phyloP scores from a whole-genome alignment of 2,113 vertebrate species.

The Pyxicephalus adspersus region DNA sequence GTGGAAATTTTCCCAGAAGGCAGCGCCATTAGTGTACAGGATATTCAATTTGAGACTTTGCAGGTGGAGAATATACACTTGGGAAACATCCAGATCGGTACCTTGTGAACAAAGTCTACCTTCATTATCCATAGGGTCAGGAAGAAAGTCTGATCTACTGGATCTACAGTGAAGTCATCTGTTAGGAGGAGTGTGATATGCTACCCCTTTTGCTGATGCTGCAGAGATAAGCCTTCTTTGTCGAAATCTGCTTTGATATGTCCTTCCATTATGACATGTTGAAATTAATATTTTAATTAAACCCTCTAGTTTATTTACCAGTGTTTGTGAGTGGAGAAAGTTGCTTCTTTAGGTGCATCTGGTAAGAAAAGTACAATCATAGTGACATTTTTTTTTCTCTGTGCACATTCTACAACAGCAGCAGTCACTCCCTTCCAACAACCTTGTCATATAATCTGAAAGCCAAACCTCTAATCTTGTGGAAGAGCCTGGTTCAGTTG shows the following conservation, averaged over 20 bases:
- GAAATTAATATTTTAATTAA: constrained; percentile 33
- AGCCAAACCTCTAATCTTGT: too few species aligned
- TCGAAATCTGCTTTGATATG: not conserved
- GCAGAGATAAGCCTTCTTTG: not conserved
- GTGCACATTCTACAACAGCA: too few species aligned
- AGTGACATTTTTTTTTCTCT: too few species aligned
- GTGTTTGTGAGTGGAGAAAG: not conserved
- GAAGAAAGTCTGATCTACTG: too few species aligned
- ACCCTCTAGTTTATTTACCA: constrained; percentile 36
- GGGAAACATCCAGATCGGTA: constrained; percentile 56
- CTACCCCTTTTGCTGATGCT: not conserved
- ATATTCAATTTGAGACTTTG: constrained; percentile 59
- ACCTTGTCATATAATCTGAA: too few species aligned
- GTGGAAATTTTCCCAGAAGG: constrained; percentile 71
- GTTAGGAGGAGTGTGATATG: not conserved
- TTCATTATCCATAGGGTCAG: not conserved
- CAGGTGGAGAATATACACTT: constrained; percentile 53
- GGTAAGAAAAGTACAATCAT: too few species aligned
- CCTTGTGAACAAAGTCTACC: constrained; percentile 35
- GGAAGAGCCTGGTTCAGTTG: too few species aligned
- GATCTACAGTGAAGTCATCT: not conserved
- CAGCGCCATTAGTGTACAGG: constrained; percentile 55
- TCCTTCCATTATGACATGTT: not conserved
- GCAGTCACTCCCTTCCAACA: too few species aligned
- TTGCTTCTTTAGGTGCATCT: not conserved